phyloP scores from a whole-genome alignment of 2,113 vertebrate species.

The Thalassarche chlororhynchos region DNA sequence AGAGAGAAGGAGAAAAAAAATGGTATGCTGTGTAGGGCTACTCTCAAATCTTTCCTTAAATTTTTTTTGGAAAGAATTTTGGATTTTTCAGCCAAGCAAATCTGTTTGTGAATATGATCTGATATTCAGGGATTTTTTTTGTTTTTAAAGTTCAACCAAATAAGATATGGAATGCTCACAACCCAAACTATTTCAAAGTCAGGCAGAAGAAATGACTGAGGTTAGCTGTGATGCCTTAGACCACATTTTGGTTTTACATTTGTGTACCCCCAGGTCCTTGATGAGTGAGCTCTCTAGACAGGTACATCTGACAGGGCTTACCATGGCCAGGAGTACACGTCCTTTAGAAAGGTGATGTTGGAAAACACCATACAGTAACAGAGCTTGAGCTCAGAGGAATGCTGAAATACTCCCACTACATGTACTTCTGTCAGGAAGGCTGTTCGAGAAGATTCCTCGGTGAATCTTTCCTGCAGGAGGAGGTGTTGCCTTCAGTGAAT shows the following conservation, averaged over 20 bases:
- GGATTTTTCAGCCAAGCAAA: neutral
- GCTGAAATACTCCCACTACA: neutral
- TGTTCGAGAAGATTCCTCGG: fast-evolving
- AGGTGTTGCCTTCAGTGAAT: neutral
- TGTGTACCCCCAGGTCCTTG: neutral
- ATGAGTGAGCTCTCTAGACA: neutral
- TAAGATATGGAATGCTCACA: neutral
- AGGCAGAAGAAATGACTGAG: neutral
- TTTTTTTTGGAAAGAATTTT: neutral
- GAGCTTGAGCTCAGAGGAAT: neutral
- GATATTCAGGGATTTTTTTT: neutral
- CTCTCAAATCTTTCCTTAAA: neutral
- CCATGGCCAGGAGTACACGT: neutral
- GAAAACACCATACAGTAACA: neutral
- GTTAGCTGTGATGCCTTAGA: neutral
- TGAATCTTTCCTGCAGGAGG: neutral
- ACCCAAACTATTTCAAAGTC: neutral
- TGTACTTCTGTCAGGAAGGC: neutral
- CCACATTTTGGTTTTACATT: neutral
- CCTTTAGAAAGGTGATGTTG: neutral
- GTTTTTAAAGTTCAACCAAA: neutral
- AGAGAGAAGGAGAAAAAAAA: neutral
- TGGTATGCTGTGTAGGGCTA: neutral
- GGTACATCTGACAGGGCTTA: neutral
- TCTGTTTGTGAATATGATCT: neutral